Evolutionary conservation across 2,113 vertebrate species (phyloP).

Genomic region (Chlorodrepanis virens): DNA sequence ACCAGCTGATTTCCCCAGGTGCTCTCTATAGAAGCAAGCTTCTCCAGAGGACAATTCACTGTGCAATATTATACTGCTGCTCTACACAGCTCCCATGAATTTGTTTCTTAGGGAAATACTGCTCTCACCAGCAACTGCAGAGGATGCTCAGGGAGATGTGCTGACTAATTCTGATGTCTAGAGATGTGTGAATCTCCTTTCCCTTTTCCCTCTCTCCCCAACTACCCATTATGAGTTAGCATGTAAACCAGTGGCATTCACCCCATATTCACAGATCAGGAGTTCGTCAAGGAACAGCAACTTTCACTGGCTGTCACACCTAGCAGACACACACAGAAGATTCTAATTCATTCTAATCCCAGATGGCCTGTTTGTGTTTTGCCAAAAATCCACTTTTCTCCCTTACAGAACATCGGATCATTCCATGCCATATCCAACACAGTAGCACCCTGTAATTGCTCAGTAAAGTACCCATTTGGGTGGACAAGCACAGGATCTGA

Average conservation of each 20-base stretch:
- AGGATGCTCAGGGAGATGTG: accelerated
- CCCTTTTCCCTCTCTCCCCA: neutral
- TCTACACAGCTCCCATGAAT: neutral
- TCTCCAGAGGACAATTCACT: neutral
- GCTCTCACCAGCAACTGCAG: neutral
- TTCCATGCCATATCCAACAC: neutral
- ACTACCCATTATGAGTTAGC: neutral
- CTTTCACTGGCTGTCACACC: neutral
- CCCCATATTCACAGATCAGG: neutral
- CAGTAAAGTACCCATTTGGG: neutral
- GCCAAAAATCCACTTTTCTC: neutral
- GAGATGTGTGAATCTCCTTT: neutral
- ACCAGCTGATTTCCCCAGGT: neutral
- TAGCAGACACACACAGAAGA: neutral
- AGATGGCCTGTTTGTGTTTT: neutral
- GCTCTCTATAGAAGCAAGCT: neutral
- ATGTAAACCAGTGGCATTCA: neutral
- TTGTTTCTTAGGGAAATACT: neutral
- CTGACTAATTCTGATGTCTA: neutral
- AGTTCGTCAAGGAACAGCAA: neutral
- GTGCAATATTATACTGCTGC: neutral
- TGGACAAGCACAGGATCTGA: neutral
- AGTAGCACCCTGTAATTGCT: neutral
- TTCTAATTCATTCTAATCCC: neutral
- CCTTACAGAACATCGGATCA: neutral